A percentile compares a stretch with the other conserved stretches of the same genome.
Conservation (phyloP, 2,797 vertebrate genomes). For the Dicrostonyx torquatus region DNA sequence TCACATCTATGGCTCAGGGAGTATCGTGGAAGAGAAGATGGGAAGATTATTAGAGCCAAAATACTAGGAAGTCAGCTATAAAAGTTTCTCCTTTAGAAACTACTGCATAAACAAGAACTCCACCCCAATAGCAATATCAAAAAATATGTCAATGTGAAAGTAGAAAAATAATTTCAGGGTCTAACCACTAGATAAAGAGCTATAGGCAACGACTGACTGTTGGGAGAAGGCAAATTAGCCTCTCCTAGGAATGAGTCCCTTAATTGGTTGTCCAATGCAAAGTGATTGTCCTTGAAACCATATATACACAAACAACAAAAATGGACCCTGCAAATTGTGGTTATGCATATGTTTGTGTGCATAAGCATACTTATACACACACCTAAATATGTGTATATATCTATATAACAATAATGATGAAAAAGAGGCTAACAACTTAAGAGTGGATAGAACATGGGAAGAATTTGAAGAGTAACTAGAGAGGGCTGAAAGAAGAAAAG, state of each 20-base stretch:
- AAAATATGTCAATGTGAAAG: not conserved
- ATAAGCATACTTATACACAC: not conserved
- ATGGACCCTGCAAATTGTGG: not conserved
- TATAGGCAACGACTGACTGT: not conserved
- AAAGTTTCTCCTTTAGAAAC: not conserved
- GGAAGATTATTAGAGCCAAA: not conserved
- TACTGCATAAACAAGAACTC: not conserved
- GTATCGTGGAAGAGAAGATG: not conserved
- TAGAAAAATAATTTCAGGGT: not conserved
- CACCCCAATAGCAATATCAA: not conserved
- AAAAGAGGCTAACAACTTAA: not conserved
- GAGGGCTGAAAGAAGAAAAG: too few species aligned
- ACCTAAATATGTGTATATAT: not conserved
- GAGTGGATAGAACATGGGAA: not conserved
- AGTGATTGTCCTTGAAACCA: not conserved
- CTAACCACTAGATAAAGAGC: not conserved
- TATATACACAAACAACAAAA: not conserved
- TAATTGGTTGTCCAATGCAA: not conserved
- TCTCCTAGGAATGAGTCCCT: not conserved
- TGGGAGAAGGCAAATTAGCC: not conserved
- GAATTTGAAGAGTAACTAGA: not conserved
- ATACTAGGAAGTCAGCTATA: not conserved
- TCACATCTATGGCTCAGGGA: too few species aligned
- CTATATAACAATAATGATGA: not conserved
- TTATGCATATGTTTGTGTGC: not conserved